Conservation (phyloP, 2,888 invertebrate species). For the Orgyia antiqua region DNA sequence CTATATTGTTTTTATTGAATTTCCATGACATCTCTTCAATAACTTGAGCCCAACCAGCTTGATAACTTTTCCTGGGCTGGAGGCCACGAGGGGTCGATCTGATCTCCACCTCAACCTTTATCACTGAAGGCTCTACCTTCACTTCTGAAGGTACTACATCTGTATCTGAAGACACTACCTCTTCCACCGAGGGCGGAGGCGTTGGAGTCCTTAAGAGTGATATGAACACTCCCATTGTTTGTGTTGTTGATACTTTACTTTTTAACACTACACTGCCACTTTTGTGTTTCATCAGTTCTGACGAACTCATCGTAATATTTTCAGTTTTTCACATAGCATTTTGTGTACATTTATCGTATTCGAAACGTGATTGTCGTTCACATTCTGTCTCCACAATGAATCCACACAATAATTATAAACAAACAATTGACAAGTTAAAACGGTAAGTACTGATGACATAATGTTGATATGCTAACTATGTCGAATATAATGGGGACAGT, state of each 20-base stretch:
- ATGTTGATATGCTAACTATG: conserved; percentile 36
- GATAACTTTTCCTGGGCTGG: conserved; percentile 35
- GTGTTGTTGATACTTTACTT: conserved; percentile 10
- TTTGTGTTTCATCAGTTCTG: conserved; percentile 29
- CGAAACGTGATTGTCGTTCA: neutral
- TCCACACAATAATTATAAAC: conserved; percentile 18
- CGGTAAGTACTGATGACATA: conserved; percentile 33
- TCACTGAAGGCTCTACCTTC: too few relatives aligned
- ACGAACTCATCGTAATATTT: conserved; percentile 35
- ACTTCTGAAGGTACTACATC: conserved; percentile 2
- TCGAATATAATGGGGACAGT: conserved; percentile 47
- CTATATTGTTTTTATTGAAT: conserved; percentile 25
- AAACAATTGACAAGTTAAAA: conserved; percentile 22
- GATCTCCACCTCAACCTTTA: conserved; percentile 7
- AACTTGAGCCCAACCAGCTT: conserved; percentile 57
- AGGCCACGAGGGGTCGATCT: conserved; percentile 4
- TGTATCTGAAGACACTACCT: too few relatives aligned
- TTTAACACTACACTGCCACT: conserved; percentile 22
- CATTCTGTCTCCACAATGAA: conserved; percentile 1
- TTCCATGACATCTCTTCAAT: conserved; percentile 59
- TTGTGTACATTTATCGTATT: conserved; percentile 6
- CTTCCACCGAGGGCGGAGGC: conserved; percentile 3
- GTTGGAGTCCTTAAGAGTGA: conserved; percentile 4
- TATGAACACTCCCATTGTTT: conserved; percentile 14
- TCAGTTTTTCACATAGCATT: conserved; percentile 11